Base-by-base conservation (phyloP, 2,797 vertebrate species). In the Rhadinocentrus ornatus region DNA sequence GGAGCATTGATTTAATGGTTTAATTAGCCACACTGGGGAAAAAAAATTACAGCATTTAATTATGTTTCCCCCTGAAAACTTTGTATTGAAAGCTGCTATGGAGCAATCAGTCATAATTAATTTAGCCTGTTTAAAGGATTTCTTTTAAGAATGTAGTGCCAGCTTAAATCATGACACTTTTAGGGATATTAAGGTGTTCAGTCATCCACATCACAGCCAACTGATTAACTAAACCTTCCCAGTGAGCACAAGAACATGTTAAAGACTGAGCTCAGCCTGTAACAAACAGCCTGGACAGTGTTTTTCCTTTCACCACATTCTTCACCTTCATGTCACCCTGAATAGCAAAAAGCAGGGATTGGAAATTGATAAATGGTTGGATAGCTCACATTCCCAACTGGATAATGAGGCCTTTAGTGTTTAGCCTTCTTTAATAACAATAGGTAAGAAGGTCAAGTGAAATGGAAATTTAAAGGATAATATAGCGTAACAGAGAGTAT, bases 1-100 rank as follows among this genome's bases (percentile, higher is more conserved):
- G 34, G 50, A 32, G 59, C 68, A 80, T 85, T 86, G 81, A 89
- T 86, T 82, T 89, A 83, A 75, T 71, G 75, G 60, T 77, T 65
- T 83, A 77, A 91, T 88, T 85, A 76, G 55, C 65, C 41, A 63
- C 62, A 48, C 50, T 77, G 74, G 57, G 35, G 4, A 20, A 48
- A 78, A 71, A 76, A 26, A 71, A 76, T 78, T 58, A 57, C 41
- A 72, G 34, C 66, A 56, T 46, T 82, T 73, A 58, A 69, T 87
- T 87, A 81, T 73, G 35, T 79, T 85, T 80, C 57, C 55, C 52
- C 68, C 11, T 53, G 58, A 75, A 82, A 76, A 65, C 52, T 59
- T 81, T 39, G 15, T 57, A 67, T 79, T 76, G 81, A 82, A 86
- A 78, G 72, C 77, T 75, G 72, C 78, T 79, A 50, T 39, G 62